Evolutionary conservation across 2,113 vertebrate species (phyloP).

Genomic region (Actinemys pallida): DNA sequence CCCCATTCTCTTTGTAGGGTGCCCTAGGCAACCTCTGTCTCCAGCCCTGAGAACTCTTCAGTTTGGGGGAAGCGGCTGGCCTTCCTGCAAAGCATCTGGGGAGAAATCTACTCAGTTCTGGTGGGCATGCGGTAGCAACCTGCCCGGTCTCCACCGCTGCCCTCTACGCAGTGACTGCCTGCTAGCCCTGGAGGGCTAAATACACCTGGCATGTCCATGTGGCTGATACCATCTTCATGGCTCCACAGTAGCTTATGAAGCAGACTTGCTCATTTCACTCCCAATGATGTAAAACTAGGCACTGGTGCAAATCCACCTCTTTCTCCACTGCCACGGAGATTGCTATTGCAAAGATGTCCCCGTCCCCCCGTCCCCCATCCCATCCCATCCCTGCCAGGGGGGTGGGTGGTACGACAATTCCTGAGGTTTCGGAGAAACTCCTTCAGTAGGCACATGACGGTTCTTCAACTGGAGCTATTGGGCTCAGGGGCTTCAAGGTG

Average conservation of each 20-base stretch:
- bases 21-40: background rate
- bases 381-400: slow-evolving; percentile 29
- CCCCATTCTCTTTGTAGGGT: background rate
- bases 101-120: background rate
- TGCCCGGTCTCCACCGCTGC: background rate
- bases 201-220: background rate
- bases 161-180: background rate
- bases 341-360: slow-evolving; percentile 14
- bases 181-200: background rate
- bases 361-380: background rate
- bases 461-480: slow-evolving; percentile 86
- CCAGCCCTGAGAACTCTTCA: background rate
- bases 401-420: slow-evolving; percentile 49
- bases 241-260: background rate
- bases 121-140: background rate
- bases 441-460: slow-evolving; percentile 85
- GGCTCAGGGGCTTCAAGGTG: slow-evolving; percentile 87
- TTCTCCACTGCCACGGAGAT: slow-evolving; percentile 19
- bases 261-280: background rate
- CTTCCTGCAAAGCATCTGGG: background rate
- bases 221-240: background rate
- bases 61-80: background rate
- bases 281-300: slow-evolving; percentile 10
- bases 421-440: slow-evolving; percentile 68
- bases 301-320: background rate